Conservation (phyloP, 2,888 invertebrate species). For the Ichneumoninae sp. region DNA sequence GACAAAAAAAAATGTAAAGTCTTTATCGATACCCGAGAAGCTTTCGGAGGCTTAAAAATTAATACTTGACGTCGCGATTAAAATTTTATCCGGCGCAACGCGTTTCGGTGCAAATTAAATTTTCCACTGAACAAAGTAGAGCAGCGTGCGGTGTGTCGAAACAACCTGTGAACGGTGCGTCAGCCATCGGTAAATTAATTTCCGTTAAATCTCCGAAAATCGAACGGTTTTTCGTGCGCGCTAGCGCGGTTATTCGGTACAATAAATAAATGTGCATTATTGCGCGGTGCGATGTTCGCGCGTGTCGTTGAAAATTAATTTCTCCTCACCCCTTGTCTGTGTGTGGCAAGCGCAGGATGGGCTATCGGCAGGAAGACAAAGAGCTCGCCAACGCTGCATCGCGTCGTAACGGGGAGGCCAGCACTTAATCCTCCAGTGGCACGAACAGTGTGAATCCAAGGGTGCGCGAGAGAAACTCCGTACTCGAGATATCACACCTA, state of each 20-base stretch:
- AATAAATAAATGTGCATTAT: not conserved
- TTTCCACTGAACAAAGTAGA: not conserved
- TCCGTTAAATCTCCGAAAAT: slow-evolving; percentile 7
- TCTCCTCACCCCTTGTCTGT: slow-evolving; percentile 2
- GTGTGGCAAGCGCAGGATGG: not conserved
- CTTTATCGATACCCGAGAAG: not conserved
- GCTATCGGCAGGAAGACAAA: slow-evolving; percentile 47
- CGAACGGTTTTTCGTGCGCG: slow-evolving; percentile 8
- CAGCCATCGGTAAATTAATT: slow-evolving; percentile 34
- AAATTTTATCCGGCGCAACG: not conserved
- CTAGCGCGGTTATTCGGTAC: slow-evolving; percentile 10
- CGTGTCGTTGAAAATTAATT: slow-evolving; percentile 44
- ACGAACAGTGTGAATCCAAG: slow-evolving; percentile 55
- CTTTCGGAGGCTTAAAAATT: not conserved
- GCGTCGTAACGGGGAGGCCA: slow-evolving; percentile 42
- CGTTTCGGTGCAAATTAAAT: not conserved
- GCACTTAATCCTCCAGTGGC: slow-evolving; percentile 62
- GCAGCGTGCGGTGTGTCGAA: not conserved
- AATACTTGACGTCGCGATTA: not conserved
- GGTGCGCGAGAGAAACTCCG: slow-evolving; percentile 47
- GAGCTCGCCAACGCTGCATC: slow-evolving; percentile 41
- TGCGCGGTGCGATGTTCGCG: not conserved
- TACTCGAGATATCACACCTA: slow-evolving; percentile 59
- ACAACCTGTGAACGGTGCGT: slow-evolving; percentile 16
- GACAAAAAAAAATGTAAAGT: not conserved